Conservation (phyloP, 2,888 invertebrate genomes). For the Nyleta sp. region DNA sequence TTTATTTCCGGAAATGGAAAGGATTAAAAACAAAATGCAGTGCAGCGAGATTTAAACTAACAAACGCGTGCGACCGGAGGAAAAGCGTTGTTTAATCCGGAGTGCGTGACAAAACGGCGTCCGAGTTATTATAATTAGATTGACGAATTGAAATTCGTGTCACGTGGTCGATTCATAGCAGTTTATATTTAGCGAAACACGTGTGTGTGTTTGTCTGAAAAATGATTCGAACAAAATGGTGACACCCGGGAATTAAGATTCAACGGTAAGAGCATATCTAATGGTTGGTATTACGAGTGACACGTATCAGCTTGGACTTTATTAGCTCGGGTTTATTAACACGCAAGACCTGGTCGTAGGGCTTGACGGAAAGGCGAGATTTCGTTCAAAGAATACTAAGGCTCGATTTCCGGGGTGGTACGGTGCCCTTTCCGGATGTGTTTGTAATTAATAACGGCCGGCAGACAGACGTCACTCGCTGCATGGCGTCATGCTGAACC, state of each 20-base stretch:
- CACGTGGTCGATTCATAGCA: conserved; percentile 36
- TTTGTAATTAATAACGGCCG: conserved; percentile 48
- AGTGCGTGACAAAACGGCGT: conserved; percentile 12
- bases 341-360: conserved; percentile 61
- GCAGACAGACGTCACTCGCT: conserved; percentile 15
- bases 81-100: conserved; percentile 16
- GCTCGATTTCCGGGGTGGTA: conserved; percentile 69
- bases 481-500: background rate
- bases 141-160: conserved; percentile 18
- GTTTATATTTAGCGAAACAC: conserved; percentile 48
- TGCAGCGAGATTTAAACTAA: too few relatives aligned
- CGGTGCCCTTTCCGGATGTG: conserved; percentile 48
- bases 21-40: too few relatives aligned
- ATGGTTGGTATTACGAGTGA: conserved; percentile 53
- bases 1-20: too few relatives aligned
- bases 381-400: conserved; percentile 73
- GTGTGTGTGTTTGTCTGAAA: conserved; percentile 39
- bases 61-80: too few relatives aligned
- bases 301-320: conserved; percentile 70
- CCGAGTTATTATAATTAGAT: conserved; percentile 31
- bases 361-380: conserved; percentile 70
- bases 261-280: conserved; percentile 39
- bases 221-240: conserved; percentile 43
- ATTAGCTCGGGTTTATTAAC: conserved; percentile 67
- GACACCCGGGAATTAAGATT: conserved; percentile 44